Evolutionary conservation across 92 coral and sea anemone species (phyloP), one percentile per base, ranked within the genome.

Genomic region (Porites lobata): DNA sequence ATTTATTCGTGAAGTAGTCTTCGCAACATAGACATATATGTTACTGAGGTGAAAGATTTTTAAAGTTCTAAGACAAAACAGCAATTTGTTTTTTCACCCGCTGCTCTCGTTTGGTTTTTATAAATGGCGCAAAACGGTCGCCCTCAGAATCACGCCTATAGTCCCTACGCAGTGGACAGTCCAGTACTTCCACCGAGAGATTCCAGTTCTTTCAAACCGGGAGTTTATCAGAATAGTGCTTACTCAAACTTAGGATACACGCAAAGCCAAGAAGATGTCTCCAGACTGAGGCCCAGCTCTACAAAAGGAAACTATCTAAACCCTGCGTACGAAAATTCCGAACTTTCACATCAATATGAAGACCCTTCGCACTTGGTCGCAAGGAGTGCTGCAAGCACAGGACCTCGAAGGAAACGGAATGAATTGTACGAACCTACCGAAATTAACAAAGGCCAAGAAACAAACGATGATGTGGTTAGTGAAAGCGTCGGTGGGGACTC

Each of bases 391-490:
- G 73, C 75, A 11, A 76, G 78, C 6, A 75, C 91, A 13, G 76
- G 64, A 15, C 75, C 81, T n/a, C 88, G 94, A 10, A 82, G 67
- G 75, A 87, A 91, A 43, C 85, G 77, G 1, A 91, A 87, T 29
- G 89, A 80, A 15, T 22, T 91, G 32, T 91, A 91, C 62, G 94
- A 91, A 20, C 86, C 94, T 3, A 87, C 87, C 26, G 78, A 59
- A 4, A 58, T 24, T 67, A 47, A 47, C 6, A 38, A 18, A 4
- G 58, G 43, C 20, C 71, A 51, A 32, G 65, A 62, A 19, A 19
- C 22, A 12, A 19, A 14, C 62, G 26, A 19, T 8, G 67, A 67
- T 5, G 53, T 59, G n/a, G 8, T 7, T 56, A 72, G 6, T 13
- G 57, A 57, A 21, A 69, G 38, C 14, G 17, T 75, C 43, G 69